Evolutionary conservation across 1,140 invertebrate species (phyloP), one percentile per base, ranked within the genome.

Genomic region (Bombus consobrinus): DNA sequence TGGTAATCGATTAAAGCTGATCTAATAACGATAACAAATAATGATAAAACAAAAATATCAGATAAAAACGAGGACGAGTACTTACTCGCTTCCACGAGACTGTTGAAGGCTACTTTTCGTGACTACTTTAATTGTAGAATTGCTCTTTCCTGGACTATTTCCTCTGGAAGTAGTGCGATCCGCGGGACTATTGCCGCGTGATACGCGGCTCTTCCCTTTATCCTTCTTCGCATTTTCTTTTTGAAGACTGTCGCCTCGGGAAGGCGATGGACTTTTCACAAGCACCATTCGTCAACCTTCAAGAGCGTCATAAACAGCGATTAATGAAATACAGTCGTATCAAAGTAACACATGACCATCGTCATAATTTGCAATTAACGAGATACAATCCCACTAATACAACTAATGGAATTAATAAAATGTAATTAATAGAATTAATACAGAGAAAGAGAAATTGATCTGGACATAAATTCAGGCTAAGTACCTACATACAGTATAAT

Each of bases 61-160:
- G 34, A 68, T 34, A 25, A 25, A 72, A 72, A 72, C 25, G 6
- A n/a, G 9, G 1, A 43, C 12, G 5, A 15, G n/a, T 62, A 91
- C 93, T 93, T 34, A 93, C 93, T 95, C 95, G 92, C 93, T 95
- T 84, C 95, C 95, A 81, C 92, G 88, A 22, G 94, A 95, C 34
- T 88, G 87, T 22, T 90, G 83, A 8, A 73, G 73, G 91, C 87
- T 93, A 34, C 92, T 92, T 74, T 93, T 92, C 22, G 90, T 92
- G 69, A 92, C 73, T 57, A 76, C 85, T 84, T 92, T 93, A 41
- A 85, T 78, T 13, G 86, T 78, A n/a, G 81, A 88, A 64, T 84
- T 85, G 34, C 72, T 90, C 79, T 89, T 93, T 37, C 89, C 89
- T 13, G 93, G 93, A 74, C 93, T 93, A 72, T 78, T 93, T 32